Base-by-base conservation (phyloP, 1,140 invertebrate genomes). In the Zaprionus gabonicus region DNA sequence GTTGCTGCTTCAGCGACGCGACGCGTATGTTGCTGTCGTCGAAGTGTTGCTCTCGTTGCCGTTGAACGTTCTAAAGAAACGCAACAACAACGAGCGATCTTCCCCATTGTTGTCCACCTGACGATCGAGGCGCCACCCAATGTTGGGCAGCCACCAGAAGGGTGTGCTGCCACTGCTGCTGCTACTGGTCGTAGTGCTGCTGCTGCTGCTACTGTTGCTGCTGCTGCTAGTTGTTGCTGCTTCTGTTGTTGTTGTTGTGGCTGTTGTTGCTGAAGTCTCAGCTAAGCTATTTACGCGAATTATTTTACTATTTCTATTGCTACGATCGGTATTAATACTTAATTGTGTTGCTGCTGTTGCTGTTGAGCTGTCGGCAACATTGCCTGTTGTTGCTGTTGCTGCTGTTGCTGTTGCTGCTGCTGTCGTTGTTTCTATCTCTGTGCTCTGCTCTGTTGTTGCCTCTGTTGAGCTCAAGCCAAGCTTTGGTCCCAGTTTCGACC, bases 251-350 rank as follows among this genome's bases (percentile, higher is more conserved):
- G 63, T 23, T 51, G 72, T 17, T 66, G 25, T 65, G 70, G 65
- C 20, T 80, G 59, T 68, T 71, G 68, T 34, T 53, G 49, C 13
- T 49, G 60, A 34, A 10, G 12, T 57, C 36, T 46, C 62, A 25
- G 46, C 68, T 70, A 58, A 34, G 53, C 58, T 75, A 71, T 81
- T 63, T 76, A 81, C 73, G 55, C 80, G 82, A 71, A 81, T 88
- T 81, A 92, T 92, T 92, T 92, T 92, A 70, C 91, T 92, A 83
- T 92, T 92, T 74, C 80, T 87, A 91, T 85, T 76, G 73, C 77
- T 92, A 80, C 77, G 86, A 77, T 91, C 80, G 51, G 68, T 69
- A 56, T 73, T 87, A 90, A 81, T 84, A 91, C 80, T 91, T 77
- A 83, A 75, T 69, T 76, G 58, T 72, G 65, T 49, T 70, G 34